Evolutionary conservation across 2,888 invertebrate species (phyloP).

Genomic region (Cyrtodaria siliqua): DNA sequence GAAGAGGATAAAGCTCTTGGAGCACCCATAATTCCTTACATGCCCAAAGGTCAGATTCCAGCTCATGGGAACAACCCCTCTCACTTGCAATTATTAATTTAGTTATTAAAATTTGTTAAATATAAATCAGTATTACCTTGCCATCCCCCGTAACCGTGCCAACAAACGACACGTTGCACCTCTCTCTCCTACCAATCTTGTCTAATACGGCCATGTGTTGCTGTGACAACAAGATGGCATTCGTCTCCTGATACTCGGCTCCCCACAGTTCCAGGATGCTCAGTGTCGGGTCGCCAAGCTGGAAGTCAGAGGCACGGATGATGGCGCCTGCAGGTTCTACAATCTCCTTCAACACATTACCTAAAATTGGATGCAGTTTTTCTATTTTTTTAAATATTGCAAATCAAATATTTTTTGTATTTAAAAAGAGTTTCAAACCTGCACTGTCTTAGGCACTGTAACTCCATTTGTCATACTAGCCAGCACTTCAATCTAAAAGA

Average conservation of each 20-base stretch:
- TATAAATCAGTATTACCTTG: too few relatives aligned
- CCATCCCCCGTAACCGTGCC: conserved; percentile 96
- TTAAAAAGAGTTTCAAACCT: too few relatives aligned
- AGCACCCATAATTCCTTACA: too few relatives aligned
- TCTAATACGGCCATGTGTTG: conserved; percentile 89
- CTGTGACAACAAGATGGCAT: conserved; percentile 93
- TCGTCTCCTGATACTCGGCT: conserved; percentile 98
- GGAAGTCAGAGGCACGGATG: conserved; percentile 92
- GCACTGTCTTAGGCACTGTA: too few relatives aligned
- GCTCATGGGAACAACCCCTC: too few relatives aligned
- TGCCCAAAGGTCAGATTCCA: neutral
- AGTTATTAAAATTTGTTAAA: too few relatives aligned
- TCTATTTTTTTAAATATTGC: too few relatives aligned
- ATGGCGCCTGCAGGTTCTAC: conserved; percentile 98
- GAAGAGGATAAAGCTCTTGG: too few relatives aligned
- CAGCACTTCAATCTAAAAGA: too few relatives aligned
- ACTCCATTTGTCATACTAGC: too few relatives aligned
- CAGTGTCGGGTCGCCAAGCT: conserved; percentile 97
- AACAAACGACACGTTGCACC: conserved; percentile 96
- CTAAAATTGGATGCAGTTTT: conserved; percentile 84
- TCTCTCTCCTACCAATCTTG: conserved; percentile 93
- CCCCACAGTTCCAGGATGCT: conserved; percentile 98
- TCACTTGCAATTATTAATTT: too few relatives aligned
- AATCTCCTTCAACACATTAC: conserved; percentile 98
- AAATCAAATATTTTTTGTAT: too few relatives aligned